These are phyloP conservation scores for Craniophora ligustri DNA, from an alignment of 2,888 invertebrate genomes.

Conservation along the genomic window DNA sequence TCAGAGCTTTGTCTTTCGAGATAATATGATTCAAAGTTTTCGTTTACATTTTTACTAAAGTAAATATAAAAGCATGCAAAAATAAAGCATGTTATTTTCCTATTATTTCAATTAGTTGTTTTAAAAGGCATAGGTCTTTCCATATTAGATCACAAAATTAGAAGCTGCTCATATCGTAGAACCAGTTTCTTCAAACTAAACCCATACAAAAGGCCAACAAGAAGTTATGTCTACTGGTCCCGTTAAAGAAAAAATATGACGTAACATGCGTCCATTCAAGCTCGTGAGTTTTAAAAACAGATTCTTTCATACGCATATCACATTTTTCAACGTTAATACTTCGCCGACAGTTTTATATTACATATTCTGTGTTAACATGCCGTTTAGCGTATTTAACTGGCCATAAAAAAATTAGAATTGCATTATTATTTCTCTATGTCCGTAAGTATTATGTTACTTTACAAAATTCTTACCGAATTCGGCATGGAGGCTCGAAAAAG, in stretches of 20 bases:
- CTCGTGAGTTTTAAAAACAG: slow-evolving; percentile 29
- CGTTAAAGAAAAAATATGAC: slow-evolving; percentile 30
- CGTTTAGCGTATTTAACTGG: slow-evolving; percentile 38
- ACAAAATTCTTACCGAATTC: slow-evolving; percentile 2
- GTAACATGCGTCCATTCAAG: slow-evolving; percentile 30
- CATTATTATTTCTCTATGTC: slow-evolving; percentile 41
- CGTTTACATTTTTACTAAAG: too few relatives aligned
- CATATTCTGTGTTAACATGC: slow-evolving; percentile 41
- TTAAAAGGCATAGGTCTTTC: background rate
- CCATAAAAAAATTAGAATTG: slow-evolving; percentile 45
- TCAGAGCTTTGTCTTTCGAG: too few relatives aligned
- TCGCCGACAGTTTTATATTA: slow-evolving; percentile 47
- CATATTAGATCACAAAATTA: background rate
- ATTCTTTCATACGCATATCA: slow-evolving; percentile 30
- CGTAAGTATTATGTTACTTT: slow-evolving; percentile 32
- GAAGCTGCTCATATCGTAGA: background rate
- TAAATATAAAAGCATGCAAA: too few relatives aligned
- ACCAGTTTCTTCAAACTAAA: slow-evolving; percentile 22
- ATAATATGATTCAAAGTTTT: too few relatives aligned
- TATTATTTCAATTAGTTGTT: background rate
- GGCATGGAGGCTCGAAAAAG: background rate
- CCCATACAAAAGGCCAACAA: slow-evolving; percentile 7
- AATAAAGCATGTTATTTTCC: too few relatives aligned
- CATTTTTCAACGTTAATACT: slow-evolving; percentile 35
- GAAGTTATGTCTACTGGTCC: slow-evolving; percentile 19